Percentiles rank a stretch among this genome's conserved stretches.
Conservation (phyloP, 2,888 invertebrate species). For the Chymomyza caudatula region DNA sequence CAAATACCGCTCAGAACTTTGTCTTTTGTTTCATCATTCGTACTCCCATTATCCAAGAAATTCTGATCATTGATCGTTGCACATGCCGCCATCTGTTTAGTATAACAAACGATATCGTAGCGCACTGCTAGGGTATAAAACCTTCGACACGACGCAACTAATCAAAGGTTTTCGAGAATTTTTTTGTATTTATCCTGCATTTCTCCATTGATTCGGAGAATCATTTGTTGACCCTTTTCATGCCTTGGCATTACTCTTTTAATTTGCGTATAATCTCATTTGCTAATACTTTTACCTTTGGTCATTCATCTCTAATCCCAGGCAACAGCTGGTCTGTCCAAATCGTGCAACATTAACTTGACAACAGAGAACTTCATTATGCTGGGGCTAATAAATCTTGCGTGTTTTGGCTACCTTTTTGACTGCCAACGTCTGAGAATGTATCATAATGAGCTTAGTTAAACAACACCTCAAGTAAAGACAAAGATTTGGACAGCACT, state of each 20-base stretch:
- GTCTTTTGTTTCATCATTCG: too few relatives aligned
- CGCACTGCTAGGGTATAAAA: too few relatives aligned
- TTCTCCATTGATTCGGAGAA: too few relatives aligned
- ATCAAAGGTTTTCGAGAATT: too few relatives aligned
- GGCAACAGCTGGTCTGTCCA: neutral
- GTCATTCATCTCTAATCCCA: neutral
- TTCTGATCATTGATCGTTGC: too few relatives aligned
- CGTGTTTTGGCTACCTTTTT: conserved; percentile 59
- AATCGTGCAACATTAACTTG: neutral
- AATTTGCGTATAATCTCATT: neutral
- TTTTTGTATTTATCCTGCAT: too few relatives aligned
- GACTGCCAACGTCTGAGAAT: conserved; percentile 52
- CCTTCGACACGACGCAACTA: too few relatives aligned
- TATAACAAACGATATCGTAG: too few relatives aligned
- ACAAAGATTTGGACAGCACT: conserved; percentile 25
- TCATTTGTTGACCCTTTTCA: neutral
- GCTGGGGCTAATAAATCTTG: conserved; percentile 51
- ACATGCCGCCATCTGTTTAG: too few relatives aligned
- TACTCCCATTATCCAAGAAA: too few relatives aligned
- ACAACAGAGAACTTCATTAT: conserved; percentile 59
- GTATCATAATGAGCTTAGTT: conserved; percentile 56
- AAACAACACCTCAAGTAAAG: conserved; percentile 37
- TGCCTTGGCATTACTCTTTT: neutral
- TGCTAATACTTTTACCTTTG: neutral
- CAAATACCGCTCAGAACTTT: too few relatives aligned